phyloP scores from a whole-genome alignment of 1,140 invertebrate genomes.

The Lepidurus packardi region DNA sequence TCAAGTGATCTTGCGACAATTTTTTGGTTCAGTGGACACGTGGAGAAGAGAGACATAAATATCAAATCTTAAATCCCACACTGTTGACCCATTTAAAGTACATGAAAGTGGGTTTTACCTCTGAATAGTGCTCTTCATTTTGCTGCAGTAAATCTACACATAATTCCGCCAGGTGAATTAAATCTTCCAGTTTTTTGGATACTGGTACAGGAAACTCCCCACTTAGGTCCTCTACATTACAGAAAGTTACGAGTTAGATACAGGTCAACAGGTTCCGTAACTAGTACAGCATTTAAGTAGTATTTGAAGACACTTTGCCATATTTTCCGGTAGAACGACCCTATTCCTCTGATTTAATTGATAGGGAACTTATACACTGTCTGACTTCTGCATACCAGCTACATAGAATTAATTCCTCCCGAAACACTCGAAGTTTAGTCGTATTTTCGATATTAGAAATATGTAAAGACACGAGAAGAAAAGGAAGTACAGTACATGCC shows the following conservation, averaged over 20 bases:
- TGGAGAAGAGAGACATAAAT: too few relatives aligned
- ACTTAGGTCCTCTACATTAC: slow-evolving; percentile 64
- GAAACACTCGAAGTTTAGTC: too few relatives aligned
- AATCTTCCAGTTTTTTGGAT: slow-evolving; percentile 87
- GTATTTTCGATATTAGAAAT: too few relatives aligned
- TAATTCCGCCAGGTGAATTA: slow-evolving; percentile 93
- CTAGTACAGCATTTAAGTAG: neutral
- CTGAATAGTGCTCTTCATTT: slow-evolving; percentile 99
- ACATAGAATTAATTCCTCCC: too few relatives aligned
- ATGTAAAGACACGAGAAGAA: too few relatives aligned
- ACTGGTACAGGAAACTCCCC: slow-evolving; percentile 70
- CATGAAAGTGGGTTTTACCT: slow-evolving; percentile 63
- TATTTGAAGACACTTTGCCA: neutral
- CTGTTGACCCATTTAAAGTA: neutral
- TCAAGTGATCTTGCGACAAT: too few relatives aligned
- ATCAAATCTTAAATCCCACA: too few relatives aligned
- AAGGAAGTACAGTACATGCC: too few relatives aligned
- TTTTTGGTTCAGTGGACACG: too few relatives aligned
- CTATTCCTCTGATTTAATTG: too few relatives aligned
- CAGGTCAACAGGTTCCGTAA: neutral
- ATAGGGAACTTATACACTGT: too few relatives aligned
- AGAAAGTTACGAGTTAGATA: neutral
- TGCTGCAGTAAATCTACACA: slow-evolving; percentile 98
- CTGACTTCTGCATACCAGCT: too few relatives aligned
- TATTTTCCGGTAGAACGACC: neutral